A percentile compares a stretch with the other conserved stretches of the same genome.
Conservation (phyloP, 92 coral and sea anemone species). For the Porites lobata region DNA sequence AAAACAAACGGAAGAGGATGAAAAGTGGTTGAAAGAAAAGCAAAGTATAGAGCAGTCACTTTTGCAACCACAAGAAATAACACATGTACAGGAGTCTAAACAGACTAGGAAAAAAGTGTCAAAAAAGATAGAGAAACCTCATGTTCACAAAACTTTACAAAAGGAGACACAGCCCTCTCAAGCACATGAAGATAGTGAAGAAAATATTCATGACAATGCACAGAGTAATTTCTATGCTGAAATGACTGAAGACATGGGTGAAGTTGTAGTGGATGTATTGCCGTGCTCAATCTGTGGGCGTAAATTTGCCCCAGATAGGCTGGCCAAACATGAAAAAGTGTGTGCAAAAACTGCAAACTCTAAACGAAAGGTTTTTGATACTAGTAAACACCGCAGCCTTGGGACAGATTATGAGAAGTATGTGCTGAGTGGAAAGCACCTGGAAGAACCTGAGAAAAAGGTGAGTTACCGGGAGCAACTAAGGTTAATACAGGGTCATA, state of each 20-base stretch:
- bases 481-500: too few species aligned
- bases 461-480: conserved; percentile 1
- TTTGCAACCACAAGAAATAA: not conserved
- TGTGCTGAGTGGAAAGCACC: conserved; percentile 69
- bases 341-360: conserved; percentile 78
- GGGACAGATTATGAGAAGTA: conserved; percentile 91
- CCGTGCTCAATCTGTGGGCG: conserved; percentile 96
- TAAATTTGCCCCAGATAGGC: conserved; percentile 87
- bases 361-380: conserved; percentile 90
- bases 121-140: conserved; percentile 13
- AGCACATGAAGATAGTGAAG: conserved; percentile 24
- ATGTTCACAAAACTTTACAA: not conserved
- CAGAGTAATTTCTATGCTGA: conserved; percentile 70
- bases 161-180: conserved; percentile 30
- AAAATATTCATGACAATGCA: conserved; percentile 47
- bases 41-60: conserved; percentile 24
- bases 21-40: conserved; percentile 46
- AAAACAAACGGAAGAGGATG: conserved; percentile 67
- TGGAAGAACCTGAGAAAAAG: conserved; percentile 78
- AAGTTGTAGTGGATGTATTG: conserved; percentile 54
- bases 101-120: conserved; percentile 10
- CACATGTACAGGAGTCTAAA: not conserved
- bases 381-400: conserved; percentile 79
- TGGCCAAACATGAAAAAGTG: conserved; percentile 86
- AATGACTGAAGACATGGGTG: conserved; percentile 46